Conservation (phyloP, 92 coral and sea anemone species). For the Zoanthus gigantus region DNA sequence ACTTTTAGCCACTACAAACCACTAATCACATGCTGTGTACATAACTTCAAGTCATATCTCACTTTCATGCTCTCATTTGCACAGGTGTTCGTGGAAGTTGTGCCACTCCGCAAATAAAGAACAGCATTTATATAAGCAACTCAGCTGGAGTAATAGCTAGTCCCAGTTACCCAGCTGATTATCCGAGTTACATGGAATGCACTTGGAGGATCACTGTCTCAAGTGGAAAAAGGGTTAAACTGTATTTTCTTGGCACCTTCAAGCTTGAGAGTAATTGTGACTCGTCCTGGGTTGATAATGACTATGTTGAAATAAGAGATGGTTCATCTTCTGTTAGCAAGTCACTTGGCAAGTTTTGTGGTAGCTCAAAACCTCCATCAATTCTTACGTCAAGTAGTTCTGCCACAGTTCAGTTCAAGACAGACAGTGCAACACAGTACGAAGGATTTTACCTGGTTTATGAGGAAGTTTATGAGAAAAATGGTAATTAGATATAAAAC, state of each 20-base stretch:
- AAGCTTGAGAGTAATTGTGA: background rate
- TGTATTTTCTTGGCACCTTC: slow-evolving; percentile 2
- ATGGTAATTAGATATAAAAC: background rate
- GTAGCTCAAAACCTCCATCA: background rate
- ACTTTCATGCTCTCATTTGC: background rate
- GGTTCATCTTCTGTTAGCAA: slow-evolving; percentile 11
- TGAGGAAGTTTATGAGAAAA: background rate
- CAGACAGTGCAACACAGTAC: background rate
- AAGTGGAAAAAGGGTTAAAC: slow-evolving; percentile 10
- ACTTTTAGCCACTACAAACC: too few relatives aligned
- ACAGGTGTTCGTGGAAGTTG: slow-evolving; percentile 13
- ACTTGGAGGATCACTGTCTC: slow-evolving; percentile 32
- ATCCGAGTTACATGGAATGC: slow-evolving; percentile 25
- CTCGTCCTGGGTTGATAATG: background rate
- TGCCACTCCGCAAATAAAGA: background rate
- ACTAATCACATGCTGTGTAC: too few relatives aligned
- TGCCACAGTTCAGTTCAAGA: slow-evolving; percentile 24
- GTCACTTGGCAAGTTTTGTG: slow-evolving; percentile 34
- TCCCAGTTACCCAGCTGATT: slow-evolving; percentile 15
- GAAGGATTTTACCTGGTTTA: slow-evolving; percentile 16
- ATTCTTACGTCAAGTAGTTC: slow-evolving; percentile 6
- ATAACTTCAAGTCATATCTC: background rate
- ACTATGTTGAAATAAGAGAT: slow-evolving; percentile 21
- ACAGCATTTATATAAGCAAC: background rate
- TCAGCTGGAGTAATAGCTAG: slow-evolving; percentile 14